A percentile compares a stretch with the other conserved stretches of the same genome.
These are phyloP conservation scores for Sebastes wilsoni DNA, from an alignment of 2,797 vertebrate species.

Conservation along the genomic window DNA sequence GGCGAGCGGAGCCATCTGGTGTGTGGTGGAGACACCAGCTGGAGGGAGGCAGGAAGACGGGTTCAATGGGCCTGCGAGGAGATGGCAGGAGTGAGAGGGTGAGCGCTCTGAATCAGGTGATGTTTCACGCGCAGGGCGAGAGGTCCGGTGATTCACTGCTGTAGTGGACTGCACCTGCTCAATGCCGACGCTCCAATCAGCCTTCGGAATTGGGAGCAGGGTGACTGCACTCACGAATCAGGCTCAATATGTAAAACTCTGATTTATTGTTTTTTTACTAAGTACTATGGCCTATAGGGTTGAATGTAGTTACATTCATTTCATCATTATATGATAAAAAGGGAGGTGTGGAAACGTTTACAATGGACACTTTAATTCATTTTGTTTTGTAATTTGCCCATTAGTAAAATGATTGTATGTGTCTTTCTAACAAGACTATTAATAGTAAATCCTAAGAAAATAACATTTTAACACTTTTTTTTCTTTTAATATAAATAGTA, in stretches of 20 bases:
- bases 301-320: neutral
- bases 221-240: neutral
- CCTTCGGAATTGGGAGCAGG: neutral
- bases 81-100: slow-evolving; percentile 52
- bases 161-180: slow-evolving; percentile 19
- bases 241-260: neutral
- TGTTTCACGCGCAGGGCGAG: slow-evolving; percentile 42
- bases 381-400: too few species aligned
- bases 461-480: neutral
- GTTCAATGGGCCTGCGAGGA: slow-evolving; percentile 49
- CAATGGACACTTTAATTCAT: neutral
- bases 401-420: too few species aligned
- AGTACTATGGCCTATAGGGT: neutral
- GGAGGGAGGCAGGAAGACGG: slow-evolving; percentile 62
- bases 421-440: neutral
- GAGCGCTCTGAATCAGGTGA: slow-evolving; percentile 56
- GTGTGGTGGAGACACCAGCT: slow-evolving; percentile 76
- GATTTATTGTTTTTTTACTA: neutral
- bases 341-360: neutral
- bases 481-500: neutral
- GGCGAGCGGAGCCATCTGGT: slow-evolving; percentile 76
- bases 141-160: slow-evolving; percentile 47
- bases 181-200: neutral
- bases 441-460: neutral
- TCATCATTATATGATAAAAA: too few species aligned